Evolutionary conservation across 2,888 invertebrate genomes (phyloP).

Genomic region (Hydrotaea diabolus): DNA sequence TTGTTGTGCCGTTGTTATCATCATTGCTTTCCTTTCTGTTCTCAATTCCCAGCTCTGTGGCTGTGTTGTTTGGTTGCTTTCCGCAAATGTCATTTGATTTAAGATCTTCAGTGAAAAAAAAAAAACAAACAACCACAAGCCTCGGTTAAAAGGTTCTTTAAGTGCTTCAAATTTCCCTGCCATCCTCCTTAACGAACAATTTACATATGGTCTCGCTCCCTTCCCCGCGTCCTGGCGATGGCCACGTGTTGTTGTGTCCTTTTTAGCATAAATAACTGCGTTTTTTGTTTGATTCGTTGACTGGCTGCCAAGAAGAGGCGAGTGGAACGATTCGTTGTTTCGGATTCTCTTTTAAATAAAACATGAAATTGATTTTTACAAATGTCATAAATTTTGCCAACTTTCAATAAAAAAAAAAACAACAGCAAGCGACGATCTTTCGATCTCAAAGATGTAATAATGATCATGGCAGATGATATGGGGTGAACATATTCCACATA

Average conservation of each 20-base stretch:
- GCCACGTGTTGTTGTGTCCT: constrained; percentile 66
- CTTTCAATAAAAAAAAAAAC: constrained; percentile 2
- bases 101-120: constrained; percentile 64
- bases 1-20: constrained; percentile 32
- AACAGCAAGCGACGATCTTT: constrained; percentile 19
- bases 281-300: background rate
- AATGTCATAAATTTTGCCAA: constrained; percentile 64
- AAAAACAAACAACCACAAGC: background rate
- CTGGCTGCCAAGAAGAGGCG: background rate
- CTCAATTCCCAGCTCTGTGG: constrained; percentile 40
- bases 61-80: constrained; percentile 26
- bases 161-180: background rate
- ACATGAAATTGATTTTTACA: constrained; percentile 67
- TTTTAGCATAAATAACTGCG: constrained; percentile 36
- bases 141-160: background rate
- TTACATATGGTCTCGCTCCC: constrained; percentile 16
- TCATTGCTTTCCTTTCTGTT: constrained; percentile 40
- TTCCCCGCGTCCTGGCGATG: background rate
- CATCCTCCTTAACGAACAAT: background rate
- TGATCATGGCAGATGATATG: constrained; percentile 12
- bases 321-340: background rate
- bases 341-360: constrained; percentile 23
- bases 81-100: constrained; percentile 67
- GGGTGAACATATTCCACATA: background rate
- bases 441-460: constrained; percentile 20